Percentiles rank a stretch among this genome's conserved stretches.
Evolutionary conservation across 1,140 invertebrate genomes (phyloP).

Genomic region (Drosophila sp.): DNA sequence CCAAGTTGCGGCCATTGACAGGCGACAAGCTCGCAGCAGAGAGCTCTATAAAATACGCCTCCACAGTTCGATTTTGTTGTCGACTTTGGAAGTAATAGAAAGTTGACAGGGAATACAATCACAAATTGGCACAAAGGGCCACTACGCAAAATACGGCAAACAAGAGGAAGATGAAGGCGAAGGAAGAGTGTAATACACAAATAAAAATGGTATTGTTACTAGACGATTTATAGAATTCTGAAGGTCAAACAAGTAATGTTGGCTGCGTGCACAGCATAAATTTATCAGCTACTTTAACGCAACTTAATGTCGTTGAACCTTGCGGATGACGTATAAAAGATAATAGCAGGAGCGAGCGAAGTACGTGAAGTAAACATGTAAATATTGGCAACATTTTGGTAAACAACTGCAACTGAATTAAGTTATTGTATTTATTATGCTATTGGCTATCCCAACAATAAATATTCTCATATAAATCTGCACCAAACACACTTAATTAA

Average conservation of each 20-base stretch:
- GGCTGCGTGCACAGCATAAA: slow-evolving; percentile 67
- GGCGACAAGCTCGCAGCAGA: slow-evolving; percentile 37
- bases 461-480: too few relatives aligned
- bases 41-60: slow-evolving; percentile 45
- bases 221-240: slow-evolving; percentile 59
- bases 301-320: slow-evolving; percentile 64
- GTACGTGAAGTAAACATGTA: background rate
- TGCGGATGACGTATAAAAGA: slow-evolving; percentile 51
- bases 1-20: slow-evolving; percentile 53
- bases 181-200: slow-evolving; percentile 14
- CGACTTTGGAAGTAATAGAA: slow-evolving; percentile 26
- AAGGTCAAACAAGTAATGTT: slow-evolving; percentile 69
- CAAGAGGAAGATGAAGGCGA: slow-evolving; percentile 16
- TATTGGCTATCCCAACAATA: too few relatives aligned
- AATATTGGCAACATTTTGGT: background rate
- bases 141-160: background rate
- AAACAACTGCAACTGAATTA: too few relatives aligned
- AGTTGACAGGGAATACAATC: slow-evolving; percentile 17
- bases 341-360: slow-evolving; percentile 5
- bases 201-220: slow-evolving; percentile 40
- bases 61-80: slow-evolving; percentile 21
- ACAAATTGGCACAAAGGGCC: slow-evolving; percentile 27
- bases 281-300: slow-evolving; percentile 28
- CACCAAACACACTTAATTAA: too few relatives aligned
- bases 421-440: too few relatives aligned